phyloP scores from a whole-genome alignment of 2,888 invertebrate genomes.

The Pemphredon lugubris region DNA sequence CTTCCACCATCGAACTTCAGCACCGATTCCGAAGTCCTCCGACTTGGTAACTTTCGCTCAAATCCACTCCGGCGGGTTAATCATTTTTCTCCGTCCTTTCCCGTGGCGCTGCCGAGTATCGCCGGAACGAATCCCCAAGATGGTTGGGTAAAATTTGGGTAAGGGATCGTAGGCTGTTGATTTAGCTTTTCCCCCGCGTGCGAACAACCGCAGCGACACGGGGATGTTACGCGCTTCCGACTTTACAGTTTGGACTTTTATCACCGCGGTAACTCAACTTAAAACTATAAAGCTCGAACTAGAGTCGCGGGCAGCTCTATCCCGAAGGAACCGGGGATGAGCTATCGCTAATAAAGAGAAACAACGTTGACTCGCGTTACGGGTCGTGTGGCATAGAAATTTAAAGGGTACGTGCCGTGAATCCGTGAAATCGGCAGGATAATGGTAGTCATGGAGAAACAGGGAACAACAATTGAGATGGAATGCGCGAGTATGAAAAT shows the following conservation, averaged over 20 bases:
- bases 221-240: too few species aligned
- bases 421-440: neutral
- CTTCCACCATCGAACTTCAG: neutral
- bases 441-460: neutral
- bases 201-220: too few species aligned
- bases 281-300: neutral
- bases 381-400: slow-evolving; percentile 8
- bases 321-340: neutral
- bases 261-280: slow-evolving; percentile 3
- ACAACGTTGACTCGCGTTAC: neutral
- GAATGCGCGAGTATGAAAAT: neutral
- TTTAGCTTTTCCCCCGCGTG: too few species aligned
- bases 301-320: neutral
- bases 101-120: too few species aligned
- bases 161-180: too few species aligned
- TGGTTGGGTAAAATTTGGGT: too few species aligned
- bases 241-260: neutral
- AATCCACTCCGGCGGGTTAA: too few species aligned
- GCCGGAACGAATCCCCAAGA: too few species aligned
- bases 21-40: neutral
- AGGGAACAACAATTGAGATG: neutral
- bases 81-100: too few species aligned
- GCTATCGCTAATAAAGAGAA: neutral
- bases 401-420: slow-evolving; percentile 15
- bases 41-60: too few species aligned